A percentile compares a stretch with the other conserved stretches of the same genome.
phyloP scores from a whole-genome alignment of 2,888 invertebrate genomes.

The Conchocele bisecta region DNA sequence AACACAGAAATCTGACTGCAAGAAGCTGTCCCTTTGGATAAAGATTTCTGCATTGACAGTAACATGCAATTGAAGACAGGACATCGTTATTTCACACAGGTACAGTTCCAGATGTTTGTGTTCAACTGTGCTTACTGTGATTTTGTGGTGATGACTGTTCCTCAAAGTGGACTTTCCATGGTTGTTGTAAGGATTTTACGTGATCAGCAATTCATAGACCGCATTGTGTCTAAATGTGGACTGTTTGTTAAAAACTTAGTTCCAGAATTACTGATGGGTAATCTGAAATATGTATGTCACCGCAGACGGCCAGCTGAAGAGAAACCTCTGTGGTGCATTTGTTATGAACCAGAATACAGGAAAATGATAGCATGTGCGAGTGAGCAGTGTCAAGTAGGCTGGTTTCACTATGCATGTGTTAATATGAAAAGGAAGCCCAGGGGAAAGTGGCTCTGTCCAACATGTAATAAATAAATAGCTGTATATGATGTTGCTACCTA shows the following conservation, averaged over 20 bases:
- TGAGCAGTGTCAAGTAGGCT: conserved; percentile 3
- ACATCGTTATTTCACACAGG: conserved; percentile 31
- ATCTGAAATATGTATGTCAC: too few relatives aligned
- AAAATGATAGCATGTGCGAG: background rate
- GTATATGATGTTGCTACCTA: too few relatives aligned
- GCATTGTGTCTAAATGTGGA: too few relatives aligned
- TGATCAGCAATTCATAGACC: background rate
- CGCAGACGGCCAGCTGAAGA: too few relatives aligned
- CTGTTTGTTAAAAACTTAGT: too few relatives aligned
- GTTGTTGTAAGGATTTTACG: background rate
- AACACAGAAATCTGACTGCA: conserved; percentile 13
- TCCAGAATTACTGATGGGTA: too few relatives aligned
- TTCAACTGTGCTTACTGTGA: conserved; percentile 2
- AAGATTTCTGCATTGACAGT: conserved; percentile 5
- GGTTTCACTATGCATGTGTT: conserved; percentile 13
- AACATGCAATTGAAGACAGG: conserved; percentile 3
- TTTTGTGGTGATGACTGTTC: conserved; percentile 27
- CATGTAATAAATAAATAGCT: too few relatives aligned
- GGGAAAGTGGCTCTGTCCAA: too few relatives aligned
- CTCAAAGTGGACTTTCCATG: background rate
- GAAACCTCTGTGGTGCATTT: too few relatives aligned
- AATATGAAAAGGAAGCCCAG: too few relatives aligned
- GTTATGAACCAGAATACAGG: background rate
- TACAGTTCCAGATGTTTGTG: conserved; percentile 35
- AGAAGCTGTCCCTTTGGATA: conserved; percentile 17